Base-by-base conservation (phyloP, 2,797 vertebrate genomes). In the Erethizon dorsatum region DNA sequence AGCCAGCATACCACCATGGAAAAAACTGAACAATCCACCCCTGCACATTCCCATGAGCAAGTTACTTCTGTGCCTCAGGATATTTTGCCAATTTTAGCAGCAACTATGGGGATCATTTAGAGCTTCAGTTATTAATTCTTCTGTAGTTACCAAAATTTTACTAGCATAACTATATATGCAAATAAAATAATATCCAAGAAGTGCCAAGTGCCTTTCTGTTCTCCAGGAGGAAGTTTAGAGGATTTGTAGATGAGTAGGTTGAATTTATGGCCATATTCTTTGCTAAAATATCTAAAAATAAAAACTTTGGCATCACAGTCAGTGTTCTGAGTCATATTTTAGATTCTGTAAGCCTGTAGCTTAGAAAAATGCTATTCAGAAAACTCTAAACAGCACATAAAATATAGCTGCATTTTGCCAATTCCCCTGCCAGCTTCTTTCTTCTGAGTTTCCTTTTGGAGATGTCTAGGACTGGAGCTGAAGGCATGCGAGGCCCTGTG, bases 241-340 rank as follows among this genome's bases (percentile, higher is more conserved):
- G 88, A 90, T 96, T 84, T 97, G 37, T 59, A 90, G 96, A 90
- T 91, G 92, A 97, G 95, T 94, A 88, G 67, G 37, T 96, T 96
- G 73, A 95, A 91, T 97, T 98, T 98, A 96, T 97, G 97, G 96
- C 65, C 94, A 88, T 97, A 94, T 87, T 94, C 73, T 96, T 37
- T 75, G 94, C 95, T 98, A 95, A 98, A 93, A 93, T 95, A 28
- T 87, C 82, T 98, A 10, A 98, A 98, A 98, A 98, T 98, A 98
- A 97, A 94, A 96, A 45, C 0, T 0, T 86, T 96, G 96, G 94
- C 92, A 93, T 97, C 67, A 79, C 71, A 90, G 89, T 85, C 97
- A 88, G 83, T 88, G 56, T 95, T 94, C 98, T 98, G 97, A 97
- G 84, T 97, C 97, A 96, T 89, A 98, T 97, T 98, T 98, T 96